Evolutionary conservation across 2,797 vertebrate genomes (phyloP).

Genomic region (Microctenopoma steveboyesi): DNA sequence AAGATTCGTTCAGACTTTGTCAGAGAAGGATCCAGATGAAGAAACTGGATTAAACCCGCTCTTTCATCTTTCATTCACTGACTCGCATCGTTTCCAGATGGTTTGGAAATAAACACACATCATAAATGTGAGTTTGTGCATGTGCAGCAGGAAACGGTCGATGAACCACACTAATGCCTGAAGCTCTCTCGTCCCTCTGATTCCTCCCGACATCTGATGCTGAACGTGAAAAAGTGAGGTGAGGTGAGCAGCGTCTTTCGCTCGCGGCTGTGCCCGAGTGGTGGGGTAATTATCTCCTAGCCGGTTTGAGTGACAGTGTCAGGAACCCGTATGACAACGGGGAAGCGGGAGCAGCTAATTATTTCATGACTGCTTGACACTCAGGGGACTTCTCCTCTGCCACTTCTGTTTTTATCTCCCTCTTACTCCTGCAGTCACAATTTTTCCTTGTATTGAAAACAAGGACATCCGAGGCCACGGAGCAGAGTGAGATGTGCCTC

Average conservation of each 20-base stretch:
- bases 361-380: constrained; percentile 45
- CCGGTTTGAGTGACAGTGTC: constrained; percentile 45
- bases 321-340: constrained; percentile 27
- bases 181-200: not conserved
- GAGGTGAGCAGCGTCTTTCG: not conserved
- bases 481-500: not conserved
- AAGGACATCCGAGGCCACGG: not conserved
- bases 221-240: not conserved
- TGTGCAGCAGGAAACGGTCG: no score
- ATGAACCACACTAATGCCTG: not conserved
- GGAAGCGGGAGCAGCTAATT: constrained; percentile 44
- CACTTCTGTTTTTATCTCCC: not conserved
- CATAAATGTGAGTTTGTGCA: no score
- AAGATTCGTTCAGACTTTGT: no score
- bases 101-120: no score
- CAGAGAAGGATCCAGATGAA: no score
- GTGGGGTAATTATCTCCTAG: constrained; percentile 27
- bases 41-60: no score
- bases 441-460: not conserved
- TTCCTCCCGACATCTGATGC: constrained; percentile 6
- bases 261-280: not conserved
- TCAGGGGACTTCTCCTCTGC: constrained; percentile 7
- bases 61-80: no score
- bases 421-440: constrained; percentile 4
- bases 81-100: no score